Evolutionary conservation across 2,888 invertebrate genomes (phyloP).

Genomic region (Cremastobaeus sp.): DNA sequence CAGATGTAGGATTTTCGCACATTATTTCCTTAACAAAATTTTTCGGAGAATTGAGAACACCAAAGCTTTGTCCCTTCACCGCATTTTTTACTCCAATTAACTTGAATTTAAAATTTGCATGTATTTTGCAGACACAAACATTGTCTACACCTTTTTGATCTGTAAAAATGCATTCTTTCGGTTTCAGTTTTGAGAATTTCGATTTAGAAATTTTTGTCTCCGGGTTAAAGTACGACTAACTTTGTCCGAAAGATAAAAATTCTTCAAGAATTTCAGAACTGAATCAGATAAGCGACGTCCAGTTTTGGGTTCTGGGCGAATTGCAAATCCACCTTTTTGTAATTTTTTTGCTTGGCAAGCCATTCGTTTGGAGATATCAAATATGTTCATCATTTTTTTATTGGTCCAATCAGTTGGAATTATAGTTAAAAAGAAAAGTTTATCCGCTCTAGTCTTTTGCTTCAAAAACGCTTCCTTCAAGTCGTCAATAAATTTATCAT

Average conservation of each 20-base stretch:
- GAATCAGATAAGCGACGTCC: neutral
- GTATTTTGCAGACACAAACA: slow-evolving; percentile 9
- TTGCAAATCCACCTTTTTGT: neutral
- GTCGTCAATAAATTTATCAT: neutral
- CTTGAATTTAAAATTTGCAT: slow-evolving; percentile 2
- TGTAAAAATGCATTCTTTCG: slow-evolving; percentile 16
- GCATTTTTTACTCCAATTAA: neutral
- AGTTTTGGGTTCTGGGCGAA: neutral
- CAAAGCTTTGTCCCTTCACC: neutral
- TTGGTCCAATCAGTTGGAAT: neutral
- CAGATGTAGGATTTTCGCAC: slow-evolving; percentile 5
- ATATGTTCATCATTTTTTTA: neutral
- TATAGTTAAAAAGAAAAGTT: neutral
- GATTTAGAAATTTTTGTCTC: neutral
- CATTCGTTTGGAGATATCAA: slow-evolving; percentile 1
- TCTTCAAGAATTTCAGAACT: neutral
- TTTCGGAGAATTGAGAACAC: neutral
- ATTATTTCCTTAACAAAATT: neutral
- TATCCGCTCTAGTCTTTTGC: neutral
- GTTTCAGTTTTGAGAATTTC: slow-evolving; percentile 1
- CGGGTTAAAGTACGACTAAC: neutral
- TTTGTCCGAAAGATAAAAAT: neutral
- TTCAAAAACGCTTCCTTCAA: neutral
- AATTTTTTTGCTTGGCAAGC: neutral
- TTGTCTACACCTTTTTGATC: slow-evolving; percentile 18